A percentile compares a stretch with the other conserved stretches of the same genome.
These are phyloP conservation scores for Crenuchus spilurus DNA, from an alignment of 2,797 vertebrate species.

Conservation along the genomic window DNA sequence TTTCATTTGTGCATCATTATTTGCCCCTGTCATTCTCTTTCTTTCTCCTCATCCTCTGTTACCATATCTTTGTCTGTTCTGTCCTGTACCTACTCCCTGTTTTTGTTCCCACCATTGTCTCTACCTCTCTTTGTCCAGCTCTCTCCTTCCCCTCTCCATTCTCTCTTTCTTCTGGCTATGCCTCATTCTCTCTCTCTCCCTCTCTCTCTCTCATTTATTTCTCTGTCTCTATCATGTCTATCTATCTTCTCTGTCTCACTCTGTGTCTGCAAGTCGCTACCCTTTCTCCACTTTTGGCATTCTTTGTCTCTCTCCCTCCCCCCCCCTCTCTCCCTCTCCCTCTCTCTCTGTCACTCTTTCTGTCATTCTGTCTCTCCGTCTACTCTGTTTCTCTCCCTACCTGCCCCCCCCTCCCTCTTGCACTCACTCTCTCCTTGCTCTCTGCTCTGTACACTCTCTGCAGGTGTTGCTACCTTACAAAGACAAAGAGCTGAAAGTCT, in stretches of 20 bases:
- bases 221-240: not conserved
- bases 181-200: not conserved
- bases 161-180: not conserved
- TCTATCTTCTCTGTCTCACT: too few relatives aligned
- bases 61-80: too few relatives aligned
- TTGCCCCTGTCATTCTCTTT: not conserved
- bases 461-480: constrained; percentile 13
- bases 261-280: too few relatives aligned
- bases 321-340: not conserved
- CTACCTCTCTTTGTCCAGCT: too few relatives aligned
- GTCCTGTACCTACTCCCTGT: too few relatives aligned
- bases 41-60: too few relatives aligned
- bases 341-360: constrained; percentile 8
- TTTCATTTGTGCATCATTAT: not conserved
- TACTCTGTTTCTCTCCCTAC: not conserved
- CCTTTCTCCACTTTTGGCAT: too few relatives aligned
- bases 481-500: constrained; percentile 13
- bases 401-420: not conserved
- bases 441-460: not conserved
- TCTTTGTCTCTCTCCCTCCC: constrained; percentile 11
- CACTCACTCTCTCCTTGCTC: not conserved
- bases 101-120: too few relatives aligned
- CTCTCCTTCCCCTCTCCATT: too few relatives aligned
- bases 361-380: not conserved
- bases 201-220: not conserved